These are phyloP conservation scores for Sylvietta virens DNA, from an alignment of 2,113 vertebrate species.

Conservation along the genomic window DNA sequence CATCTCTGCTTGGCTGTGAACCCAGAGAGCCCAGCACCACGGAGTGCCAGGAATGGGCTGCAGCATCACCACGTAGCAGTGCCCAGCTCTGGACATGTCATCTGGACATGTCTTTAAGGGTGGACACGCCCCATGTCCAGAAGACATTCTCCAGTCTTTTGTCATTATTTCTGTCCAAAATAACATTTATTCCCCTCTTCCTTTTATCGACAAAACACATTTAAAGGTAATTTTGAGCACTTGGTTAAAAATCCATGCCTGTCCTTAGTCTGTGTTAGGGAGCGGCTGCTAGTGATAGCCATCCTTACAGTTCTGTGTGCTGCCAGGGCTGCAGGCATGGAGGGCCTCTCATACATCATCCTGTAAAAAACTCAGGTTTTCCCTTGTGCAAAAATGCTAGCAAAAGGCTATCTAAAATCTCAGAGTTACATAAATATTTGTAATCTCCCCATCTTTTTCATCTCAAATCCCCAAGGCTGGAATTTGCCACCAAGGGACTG, in stretches of 20 bases:
- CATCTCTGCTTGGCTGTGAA: not conserved
- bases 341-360: not conserved
- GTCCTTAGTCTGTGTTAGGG: not conserved
- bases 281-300: not conserved
- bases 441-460: not conserved
- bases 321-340: not conserved
- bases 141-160: not conserved
- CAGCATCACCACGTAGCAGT: accelerated
- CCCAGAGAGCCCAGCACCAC: not conserved
- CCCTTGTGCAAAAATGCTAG: not conserved
- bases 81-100: not conserved
- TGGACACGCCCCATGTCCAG: accelerated
- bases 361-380: not conserved
- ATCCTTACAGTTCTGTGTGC: accelerated
- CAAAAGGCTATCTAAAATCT: not conserved
- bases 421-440: not conserved
- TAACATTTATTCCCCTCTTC: not conserved
- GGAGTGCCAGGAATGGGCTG: not conserved
- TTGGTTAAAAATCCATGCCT: not conserved
- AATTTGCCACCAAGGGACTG: not conserved
- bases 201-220: not conserved
- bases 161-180: not conserved
- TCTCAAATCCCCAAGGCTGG: not conserved
- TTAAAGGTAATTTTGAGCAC: not conserved
- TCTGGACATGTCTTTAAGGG: not conserved